phyloP scores from a whole-genome alignment of 2,797 vertebrate genomes.

The Gallinago nigripennis region DNA sequence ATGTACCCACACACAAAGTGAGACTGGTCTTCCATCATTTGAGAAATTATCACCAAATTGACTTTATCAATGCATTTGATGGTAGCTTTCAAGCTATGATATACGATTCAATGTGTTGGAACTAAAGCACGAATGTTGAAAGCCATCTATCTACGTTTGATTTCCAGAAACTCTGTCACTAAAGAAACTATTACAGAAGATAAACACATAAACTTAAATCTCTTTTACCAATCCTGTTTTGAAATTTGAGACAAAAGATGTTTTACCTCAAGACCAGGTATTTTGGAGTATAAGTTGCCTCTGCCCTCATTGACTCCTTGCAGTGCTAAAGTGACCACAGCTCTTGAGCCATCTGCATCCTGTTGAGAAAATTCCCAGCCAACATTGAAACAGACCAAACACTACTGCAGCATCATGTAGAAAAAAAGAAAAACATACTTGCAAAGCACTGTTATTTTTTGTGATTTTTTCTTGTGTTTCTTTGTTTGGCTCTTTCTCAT shows the following conservation, averaged over 20 bases:
- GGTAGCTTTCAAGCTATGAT: conserved; percentile 7
- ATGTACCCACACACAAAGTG: background rate
- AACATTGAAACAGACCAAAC: background rate
- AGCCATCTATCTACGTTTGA: background rate
- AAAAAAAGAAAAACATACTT: background rate
- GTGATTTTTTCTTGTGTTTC: background rate
- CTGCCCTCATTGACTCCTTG: rapidly evolving
- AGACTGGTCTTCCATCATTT: background rate
- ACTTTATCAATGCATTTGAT: conserved; percentile 3
- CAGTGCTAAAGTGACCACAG: background rate
- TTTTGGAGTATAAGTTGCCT: background rate
- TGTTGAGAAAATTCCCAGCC: background rate
- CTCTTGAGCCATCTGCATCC: background rate
- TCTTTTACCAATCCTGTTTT: background rate
- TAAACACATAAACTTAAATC: background rate
- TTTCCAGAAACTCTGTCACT: background rate
- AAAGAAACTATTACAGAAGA: background rate
- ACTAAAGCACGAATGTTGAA: background rate
- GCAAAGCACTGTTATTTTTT: background rate
- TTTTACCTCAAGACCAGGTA: background rate
- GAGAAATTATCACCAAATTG: background rate
- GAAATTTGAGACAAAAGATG: background rate
- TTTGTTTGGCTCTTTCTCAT: background rate
- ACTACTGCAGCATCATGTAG: background rate
- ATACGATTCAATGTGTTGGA: background rate